A percentile compares a stretch with the other conserved stretches of the same genome.
Conservation (phyloP, 1,140 invertebrate genomes). For the Geopemphigus sp. region DNA sequence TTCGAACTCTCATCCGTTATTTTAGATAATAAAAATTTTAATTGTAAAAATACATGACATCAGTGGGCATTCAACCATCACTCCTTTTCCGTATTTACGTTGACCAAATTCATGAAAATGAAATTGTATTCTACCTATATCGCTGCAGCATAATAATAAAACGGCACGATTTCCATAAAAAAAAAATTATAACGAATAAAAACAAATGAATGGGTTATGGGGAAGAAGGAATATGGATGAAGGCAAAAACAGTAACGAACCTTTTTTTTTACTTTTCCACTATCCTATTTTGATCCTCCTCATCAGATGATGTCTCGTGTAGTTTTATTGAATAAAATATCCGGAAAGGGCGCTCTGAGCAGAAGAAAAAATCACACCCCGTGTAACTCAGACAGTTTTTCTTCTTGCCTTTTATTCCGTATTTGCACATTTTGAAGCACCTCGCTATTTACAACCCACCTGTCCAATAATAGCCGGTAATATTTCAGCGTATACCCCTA, state of each 20-base stretch:
- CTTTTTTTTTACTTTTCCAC: background rate
- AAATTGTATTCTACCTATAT: slow-evolving; percentile 3
- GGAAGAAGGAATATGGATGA: background rate
- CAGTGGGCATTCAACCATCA: background rate
- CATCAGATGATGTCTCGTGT: slow-evolving; percentile 27
- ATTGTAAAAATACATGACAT: background rate
- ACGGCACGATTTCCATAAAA: background rate
- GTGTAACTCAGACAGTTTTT: background rate
- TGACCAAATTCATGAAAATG: background rate
- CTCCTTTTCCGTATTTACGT: background rate
- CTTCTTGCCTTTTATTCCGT: background rate
- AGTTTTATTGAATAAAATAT: slow-evolving; percentile 42
- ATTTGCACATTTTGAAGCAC: slow-evolving; percentile 18
- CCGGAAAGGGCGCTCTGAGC: background rate
- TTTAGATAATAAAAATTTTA: background rate
- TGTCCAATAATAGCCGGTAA: background rate
- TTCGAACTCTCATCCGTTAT: too few species aligned
- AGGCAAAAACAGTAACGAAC: slow-evolving; percentile 7
- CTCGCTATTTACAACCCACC: background rate
- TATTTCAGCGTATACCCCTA: background rate
- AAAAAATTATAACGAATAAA: background rate
- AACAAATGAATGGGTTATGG: background rate
- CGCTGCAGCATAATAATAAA: background rate
- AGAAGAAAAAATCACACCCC: background rate
- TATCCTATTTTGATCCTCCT: slow-evolving; percentile 12